Base-by-base conservation (phyloP, 1,140 invertebrate species). In the Tetragnatha versicolor region DNA sequence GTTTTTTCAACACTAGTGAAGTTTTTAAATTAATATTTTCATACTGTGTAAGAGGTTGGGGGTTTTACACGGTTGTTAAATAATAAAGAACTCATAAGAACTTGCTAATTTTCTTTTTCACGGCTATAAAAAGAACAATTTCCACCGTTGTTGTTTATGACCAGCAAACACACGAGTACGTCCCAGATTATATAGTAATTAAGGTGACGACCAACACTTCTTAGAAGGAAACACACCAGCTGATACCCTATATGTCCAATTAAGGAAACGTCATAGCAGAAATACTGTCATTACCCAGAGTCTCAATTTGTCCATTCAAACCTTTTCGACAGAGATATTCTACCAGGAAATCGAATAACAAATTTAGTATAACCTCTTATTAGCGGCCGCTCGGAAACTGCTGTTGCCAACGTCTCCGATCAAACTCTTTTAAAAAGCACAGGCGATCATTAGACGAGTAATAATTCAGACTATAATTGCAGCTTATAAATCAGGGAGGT, bases 341-440 rank as follows among this genome's bases (percentile, higher is more conserved):
- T 66, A 66, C 63, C 51, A 72, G 69, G 69, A 72, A 72, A 72
- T 58, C 35, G 51, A 72, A 72, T 72, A 37, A 72, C 69, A 72
- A 72, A 72, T 72, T 58, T 72, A 27, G 35, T 22, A 14, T 58
- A 53, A 72, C 69, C 69, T 72, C 69, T 72, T 72, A 72, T 72
- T 72, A 72, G 35, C 69, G 63, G 25, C 0, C 63, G 17, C 63
- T 42, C 27, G 39, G 31, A 66, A 66, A 66, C 69, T 72, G 69
- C 69, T 58, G 69, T 58, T 72, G 69, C 69, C 69, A 72, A 72
- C 69, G 27, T n/a, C 10, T n/a, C 69, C 25, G 33, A 72, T 72
- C 69, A 72, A 72, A 72, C 69, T 72, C 69, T 72, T 72, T 72
- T 72, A 72, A 72, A 51, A 72, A 72, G 69, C 69, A 53, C 49